Evolutionary conservation across 2,113 vertebrate genomes (phyloP), one percentile per base, ranked within the genome.

Genomic region (Amazona guildingii): DNA sequence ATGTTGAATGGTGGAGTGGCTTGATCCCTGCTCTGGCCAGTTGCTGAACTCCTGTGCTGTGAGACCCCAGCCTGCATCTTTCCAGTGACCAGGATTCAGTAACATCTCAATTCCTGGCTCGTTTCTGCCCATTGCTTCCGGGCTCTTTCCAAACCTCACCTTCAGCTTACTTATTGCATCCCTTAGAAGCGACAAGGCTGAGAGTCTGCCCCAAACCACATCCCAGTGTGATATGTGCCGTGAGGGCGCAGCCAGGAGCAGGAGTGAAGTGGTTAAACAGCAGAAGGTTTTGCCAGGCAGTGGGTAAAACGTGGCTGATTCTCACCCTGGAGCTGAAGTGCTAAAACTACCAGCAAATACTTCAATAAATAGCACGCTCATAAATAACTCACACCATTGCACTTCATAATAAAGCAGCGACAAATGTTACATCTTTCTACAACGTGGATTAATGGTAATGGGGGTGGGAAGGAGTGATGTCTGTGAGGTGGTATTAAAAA

Each of bases 301-400:
- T 63, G 83, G 81, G 88, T 87, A 54, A 68, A 74, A 75, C 1
- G 23, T 79, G 68, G 59, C 64, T 92, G 79, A 41, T 93, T 96
- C 87, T 96, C 91, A 93, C 79, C 92, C 77, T 43, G 3, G 49
- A 92, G 69, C 9, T 29, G 70, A 61, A 94, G 91, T 78, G 92
- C 84, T 95, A 90, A 95, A 95, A 89, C 74, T 74, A 72, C 86
- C 88, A 29, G 69, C 95, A 97, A 98, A 95, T 96, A 94, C 96
- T 97, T 97, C 97, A 96, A 94, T 97, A 98, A 97, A 97, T 94
- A 98, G 97, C 92, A 96, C 90, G 90, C 94, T 97, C 97, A 94
- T 98, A 97, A 98, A 98, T 97, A 97, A 97, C 87, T 78, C 1
- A 6, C 88, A 95, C 77, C 92, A 67, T 93, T 25, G 43, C 64